Conservation (phyloP, 1,140 invertebrate species). For the Drosophila bifasciata region DNA sequence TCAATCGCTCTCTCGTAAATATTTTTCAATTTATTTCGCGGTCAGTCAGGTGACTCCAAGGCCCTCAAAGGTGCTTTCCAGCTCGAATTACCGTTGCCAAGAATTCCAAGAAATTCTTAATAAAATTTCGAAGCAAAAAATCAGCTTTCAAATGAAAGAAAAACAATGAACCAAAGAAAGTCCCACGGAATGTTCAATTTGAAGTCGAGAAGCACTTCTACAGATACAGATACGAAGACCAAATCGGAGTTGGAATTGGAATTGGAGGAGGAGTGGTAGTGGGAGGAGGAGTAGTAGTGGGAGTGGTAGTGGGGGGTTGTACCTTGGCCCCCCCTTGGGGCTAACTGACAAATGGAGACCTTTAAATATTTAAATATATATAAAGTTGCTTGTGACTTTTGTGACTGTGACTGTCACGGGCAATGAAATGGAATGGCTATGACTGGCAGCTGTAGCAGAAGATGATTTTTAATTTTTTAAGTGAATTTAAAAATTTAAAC, state of each 20-base stretch:
- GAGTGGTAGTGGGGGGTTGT: no score
- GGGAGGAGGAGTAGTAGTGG: no score
- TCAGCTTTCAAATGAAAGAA: conserved; percentile 20
- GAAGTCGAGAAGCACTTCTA: not conserved
- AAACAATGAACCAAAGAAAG: not conserved
- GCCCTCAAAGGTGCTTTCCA: not conserved
- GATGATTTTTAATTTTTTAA: conserved; percentile 71
- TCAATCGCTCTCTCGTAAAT: no score
- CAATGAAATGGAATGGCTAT: no score
- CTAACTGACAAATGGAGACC: conserved; percentile 45
- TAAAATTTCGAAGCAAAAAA: conserved; percentile 13
- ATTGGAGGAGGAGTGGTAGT: no score
- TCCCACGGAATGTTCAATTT: conserved; percentile 11
- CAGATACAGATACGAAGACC: not conserved
- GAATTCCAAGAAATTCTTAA: conserved; percentile 14
- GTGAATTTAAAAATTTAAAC: conserved; percentile 81
- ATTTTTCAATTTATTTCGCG: not conserved
- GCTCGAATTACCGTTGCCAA: conserved; percentile 26
- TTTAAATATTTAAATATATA: conserved; percentile 65
- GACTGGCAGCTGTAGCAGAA: not conserved
- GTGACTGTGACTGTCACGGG: no score
- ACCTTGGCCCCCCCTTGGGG: conserved; percentile 22
- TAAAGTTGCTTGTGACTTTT: conserved; percentile 20
- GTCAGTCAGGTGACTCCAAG: not conserved
- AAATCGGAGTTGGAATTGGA: no score